A percentile compares a stretch with the other conserved stretches of the same genome.
These are phyloP conservation scores for Ectropis grisescens DNA, from an alignment of 1,140 invertebrate genomes.

Conservation along the genomic window DNA sequence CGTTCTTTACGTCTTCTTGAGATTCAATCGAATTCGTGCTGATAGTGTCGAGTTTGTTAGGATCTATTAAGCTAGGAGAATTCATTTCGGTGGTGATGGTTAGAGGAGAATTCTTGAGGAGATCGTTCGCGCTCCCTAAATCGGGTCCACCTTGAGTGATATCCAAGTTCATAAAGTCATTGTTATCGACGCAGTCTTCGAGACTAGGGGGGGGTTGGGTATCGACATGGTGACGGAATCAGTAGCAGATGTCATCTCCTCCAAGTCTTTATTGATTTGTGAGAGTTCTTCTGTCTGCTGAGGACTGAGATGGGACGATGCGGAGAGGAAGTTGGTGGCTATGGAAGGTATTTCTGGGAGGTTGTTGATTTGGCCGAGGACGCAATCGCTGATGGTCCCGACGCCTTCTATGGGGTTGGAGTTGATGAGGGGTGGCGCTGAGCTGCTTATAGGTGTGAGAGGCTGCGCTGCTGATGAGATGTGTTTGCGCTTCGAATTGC, in stretches of 20 bases:
- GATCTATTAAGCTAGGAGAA: constrained; percentile 35
- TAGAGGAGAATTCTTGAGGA: constrained; percentile 51
- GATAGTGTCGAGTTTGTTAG: constrained; percentile 54
- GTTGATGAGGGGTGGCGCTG: constrained; percentile 27
- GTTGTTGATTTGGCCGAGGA: constrained; percentile 55
- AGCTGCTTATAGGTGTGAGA: constrained; percentile 33
- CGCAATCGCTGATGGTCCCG: constrained; percentile 48
- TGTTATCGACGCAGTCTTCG: constrained; percentile 64
- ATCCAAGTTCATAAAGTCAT: constrained; percentile 60
- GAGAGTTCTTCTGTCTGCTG: constrained; percentile 63
- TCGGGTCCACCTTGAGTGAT: constrained; percentile 49
- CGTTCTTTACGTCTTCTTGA: constrained; percentile 58
- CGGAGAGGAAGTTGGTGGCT: constrained; percentile 43
- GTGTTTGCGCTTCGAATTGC: constrained; percentile 75
- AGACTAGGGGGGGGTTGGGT: constrained; percentile 52
- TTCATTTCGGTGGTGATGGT: constrained; percentile 33
- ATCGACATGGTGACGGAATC: constrained; percentile 53
- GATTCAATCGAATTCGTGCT: constrained; percentile 63
- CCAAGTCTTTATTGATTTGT: constrained; percentile 64
- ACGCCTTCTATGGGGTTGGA: constrained; percentile 39
- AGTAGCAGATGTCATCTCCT: constrained; percentile 57
- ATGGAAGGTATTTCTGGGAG: constrained; percentile 54
- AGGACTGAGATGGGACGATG: constrained; percentile 52
- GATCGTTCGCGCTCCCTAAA: constrained; percentile 50
- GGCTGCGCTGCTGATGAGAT: constrained; percentile 70